Base-by-base conservation (phyloP, 2,113 vertebrate genomes). In the Aix galericulata region DNA sequence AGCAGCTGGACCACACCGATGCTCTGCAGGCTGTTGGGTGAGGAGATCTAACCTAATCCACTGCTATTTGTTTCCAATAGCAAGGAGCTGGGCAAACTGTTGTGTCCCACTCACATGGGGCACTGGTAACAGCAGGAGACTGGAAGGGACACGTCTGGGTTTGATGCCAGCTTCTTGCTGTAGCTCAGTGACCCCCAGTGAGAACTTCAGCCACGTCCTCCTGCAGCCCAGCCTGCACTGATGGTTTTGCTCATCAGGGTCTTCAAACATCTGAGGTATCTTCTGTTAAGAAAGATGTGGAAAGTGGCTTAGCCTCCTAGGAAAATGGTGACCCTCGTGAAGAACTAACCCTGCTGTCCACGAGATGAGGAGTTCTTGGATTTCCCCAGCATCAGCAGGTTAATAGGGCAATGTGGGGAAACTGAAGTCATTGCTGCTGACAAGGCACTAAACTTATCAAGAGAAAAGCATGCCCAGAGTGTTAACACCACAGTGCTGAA, bases 301-400 rank as follows among this genome's bases (percentile, higher is more conserved):
- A 55, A 2, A n/a, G 26, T 16, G 66, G 34, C 64, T 48, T 56
- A 64, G 11, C 36, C n/a, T 62, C 34, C 26, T 50, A n/a, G 4
- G 26, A 38, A 40, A 11, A 13, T 12, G 1, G 3, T 34, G 26
- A 21, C 66, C 4, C 9, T n/a, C 34, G 58, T 0, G 0, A 23
- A 56, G 74, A 29, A 59, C 38, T 31, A 68, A 56, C 26, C 48
- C 29, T 32, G 34, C 68, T 36, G 25, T 12, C 26, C 16, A 22
- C 0, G 0, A 27, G 23, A 32, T 20, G 26, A 26, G 52, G 1
- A 0, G 2, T 4, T 40, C 63, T 25, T 9, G n/a, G 34, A 5
- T 6, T 63, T 3, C 21, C 21, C 13, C 27, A 29, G 44, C 50
- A 55, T 0, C 78, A 72, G 20, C 53, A 67, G 31, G 3, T 56